Percentiles rank a stretch among this genome's conserved stretches.
phyloP scores from a whole-genome alignment of 2,797 vertebrate genomes.

The Nannoperca obscura region DNA sequence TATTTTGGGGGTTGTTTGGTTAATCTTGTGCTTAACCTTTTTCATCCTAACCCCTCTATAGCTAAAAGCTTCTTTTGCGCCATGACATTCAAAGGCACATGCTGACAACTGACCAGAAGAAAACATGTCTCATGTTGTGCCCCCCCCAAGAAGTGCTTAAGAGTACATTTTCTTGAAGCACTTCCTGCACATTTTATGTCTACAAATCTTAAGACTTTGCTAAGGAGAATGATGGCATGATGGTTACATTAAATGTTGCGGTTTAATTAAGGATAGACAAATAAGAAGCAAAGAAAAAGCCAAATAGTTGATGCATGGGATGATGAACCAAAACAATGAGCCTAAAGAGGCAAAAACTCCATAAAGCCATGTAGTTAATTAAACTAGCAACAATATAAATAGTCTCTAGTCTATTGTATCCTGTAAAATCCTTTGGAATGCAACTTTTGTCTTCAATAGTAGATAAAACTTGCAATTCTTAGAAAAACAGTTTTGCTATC shows the following conservation, averaged over 20 bases:
- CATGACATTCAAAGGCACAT: background rate
- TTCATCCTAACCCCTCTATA: background rate
- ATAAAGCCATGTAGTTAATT: too few species aligned
- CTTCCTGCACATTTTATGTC: background rate
- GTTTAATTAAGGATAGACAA: background rate
- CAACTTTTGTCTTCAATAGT: slow-evolving; percentile 3
- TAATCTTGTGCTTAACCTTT: too few species aligned
- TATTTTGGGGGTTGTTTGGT: too few species aligned
- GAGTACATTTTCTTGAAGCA: background rate
- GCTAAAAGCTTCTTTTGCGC: background rate
- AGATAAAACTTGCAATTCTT: background rate
- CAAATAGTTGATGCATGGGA: background rate
- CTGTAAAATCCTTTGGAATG: background rate
- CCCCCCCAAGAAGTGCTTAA: too few species aligned
- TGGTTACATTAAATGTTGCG: background rate
- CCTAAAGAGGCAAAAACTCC: too few species aligned
- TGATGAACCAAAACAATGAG: background rate
- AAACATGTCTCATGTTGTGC: background rate
- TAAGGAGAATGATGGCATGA: background rate
- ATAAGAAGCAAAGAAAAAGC: background rate
- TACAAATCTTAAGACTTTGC: background rate
- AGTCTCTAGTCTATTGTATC: too few species aligned
- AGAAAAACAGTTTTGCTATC: background rate
- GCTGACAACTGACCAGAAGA: background rate
- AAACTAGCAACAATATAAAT: too few species aligned